Conservation (phyloP, 1,140 invertebrate species). For the Heliconius melpomene region DNA sequence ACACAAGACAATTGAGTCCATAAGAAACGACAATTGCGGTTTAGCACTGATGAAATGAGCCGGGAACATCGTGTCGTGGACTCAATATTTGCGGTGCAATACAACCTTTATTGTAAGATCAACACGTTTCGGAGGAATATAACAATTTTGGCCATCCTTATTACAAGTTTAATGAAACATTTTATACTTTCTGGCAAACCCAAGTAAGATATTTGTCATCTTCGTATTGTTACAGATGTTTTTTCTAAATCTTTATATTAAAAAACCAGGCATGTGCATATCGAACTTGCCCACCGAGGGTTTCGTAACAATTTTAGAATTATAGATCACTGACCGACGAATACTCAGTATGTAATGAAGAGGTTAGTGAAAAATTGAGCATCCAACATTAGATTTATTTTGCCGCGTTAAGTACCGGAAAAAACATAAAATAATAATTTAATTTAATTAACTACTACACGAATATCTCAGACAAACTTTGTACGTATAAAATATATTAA, state of each 20-base stretch:
- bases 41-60: slow-evolving; percentile 72
- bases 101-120: slow-evolving; percentile 68
- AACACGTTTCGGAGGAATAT: slow-evolving; percentile 43
- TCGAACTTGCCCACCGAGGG: too few species aligned
- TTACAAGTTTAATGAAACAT: slow-evolving; percentile 36
- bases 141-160: slow-evolving; percentile 39
- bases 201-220: slow-evolving; percentile 12
- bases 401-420: too few species aligned
- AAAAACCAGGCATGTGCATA: neutral
- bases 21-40: slow-evolving; percentile 60
- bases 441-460: too few species aligned
- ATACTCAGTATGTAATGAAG: too few species aligned
- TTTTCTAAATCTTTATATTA: neutral
- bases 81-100: slow-evolving; percentile 72
- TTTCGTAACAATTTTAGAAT: too few species aligned
- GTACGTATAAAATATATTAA: too few species aligned
- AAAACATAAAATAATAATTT: too few species aligned
- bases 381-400: too few species aligned
- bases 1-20: slow-evolving; percentile 69
- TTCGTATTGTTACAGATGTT: neutral
- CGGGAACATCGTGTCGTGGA: slow-evolving; percentile 56
- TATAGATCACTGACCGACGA: too few species aligned
- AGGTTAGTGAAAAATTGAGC: too few species aligned
- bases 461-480: too few species aligned
- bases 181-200: slow-evolving; percentile 15